These are phyloP conservation scores for Corythaeola cristata DNA, from an alignment of 2,113 vertebrate species.

Conservation along the genomic window DNA sequence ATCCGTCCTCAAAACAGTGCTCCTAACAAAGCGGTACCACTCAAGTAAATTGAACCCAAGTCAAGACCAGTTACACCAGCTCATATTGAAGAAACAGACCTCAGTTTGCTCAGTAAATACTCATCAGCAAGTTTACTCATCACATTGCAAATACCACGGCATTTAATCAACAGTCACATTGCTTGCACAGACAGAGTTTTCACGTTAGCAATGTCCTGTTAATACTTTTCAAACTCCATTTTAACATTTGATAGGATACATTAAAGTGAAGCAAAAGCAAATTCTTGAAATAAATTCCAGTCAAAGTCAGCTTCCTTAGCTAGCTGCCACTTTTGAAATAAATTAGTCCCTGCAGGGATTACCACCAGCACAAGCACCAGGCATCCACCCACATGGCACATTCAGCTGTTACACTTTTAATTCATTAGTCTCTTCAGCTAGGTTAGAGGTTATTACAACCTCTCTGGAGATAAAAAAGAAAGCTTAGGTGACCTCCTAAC, in stretches of 20 bases:
- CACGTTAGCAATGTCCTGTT: neutral
- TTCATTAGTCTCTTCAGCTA: conserved; percentile 23
- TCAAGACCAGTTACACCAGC: neutral
- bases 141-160: neutral
- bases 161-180: neutral
- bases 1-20: neutral
- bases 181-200: neutral
- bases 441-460: conserved; percentile 51
- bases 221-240: neutral
- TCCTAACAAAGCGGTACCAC: accelerated
- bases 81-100: neutral
- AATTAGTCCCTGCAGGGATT: conserved; percentile 50
- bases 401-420: conserved; percentile 39
- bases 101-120: neutral
- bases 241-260: neutral
- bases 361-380: neutral
- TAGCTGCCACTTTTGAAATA: conserved; percentile 7
- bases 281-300: neutral
- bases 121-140: neutral
- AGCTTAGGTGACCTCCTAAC: conserved; percentile 9
- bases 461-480: neutral
- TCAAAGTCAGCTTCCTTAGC: neutral
- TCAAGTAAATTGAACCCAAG: neutral
- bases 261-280: neutral
- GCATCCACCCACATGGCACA: neutral